Conservation (phyloP, 2,797 vertebrate species). For the Myotis myotis region DNA sequence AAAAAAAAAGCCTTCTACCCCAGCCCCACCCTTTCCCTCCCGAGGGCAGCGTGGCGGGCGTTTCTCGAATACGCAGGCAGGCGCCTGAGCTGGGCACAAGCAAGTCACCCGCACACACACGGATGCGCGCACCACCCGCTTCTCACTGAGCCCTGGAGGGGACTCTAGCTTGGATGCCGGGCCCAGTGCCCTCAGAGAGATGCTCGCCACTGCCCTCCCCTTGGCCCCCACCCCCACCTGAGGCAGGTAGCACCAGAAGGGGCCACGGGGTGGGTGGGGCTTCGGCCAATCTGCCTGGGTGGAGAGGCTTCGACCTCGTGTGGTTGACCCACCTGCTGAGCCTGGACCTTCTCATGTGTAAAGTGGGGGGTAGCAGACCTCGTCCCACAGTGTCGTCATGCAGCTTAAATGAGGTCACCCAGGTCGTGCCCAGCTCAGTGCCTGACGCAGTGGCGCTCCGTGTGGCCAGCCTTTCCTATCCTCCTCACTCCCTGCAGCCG, state of each 20-base stretch:
- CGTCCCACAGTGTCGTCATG: neutral
- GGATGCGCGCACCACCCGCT: accelerated
- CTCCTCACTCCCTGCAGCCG: neutral
- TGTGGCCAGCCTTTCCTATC: neutral
- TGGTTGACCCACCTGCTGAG: accelerated
- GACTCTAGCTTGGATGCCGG: neutral
- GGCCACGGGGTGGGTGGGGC: neutral
- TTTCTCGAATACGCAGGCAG: accelerated
- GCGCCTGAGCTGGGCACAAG: accelerated
- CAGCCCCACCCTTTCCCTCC: accelerated
- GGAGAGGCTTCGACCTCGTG: too few species aligned
- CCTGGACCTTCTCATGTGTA: neutral
- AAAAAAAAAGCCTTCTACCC: neutral
- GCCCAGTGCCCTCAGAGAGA: neutral
- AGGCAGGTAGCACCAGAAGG: too few species aligned
- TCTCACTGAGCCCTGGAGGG: neutral
- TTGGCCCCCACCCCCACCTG: accelerated
- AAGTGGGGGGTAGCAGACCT: neutral
- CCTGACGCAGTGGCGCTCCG: neutral
- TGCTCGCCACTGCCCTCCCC: too few species aligned
- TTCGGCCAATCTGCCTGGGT: too few species aligned
- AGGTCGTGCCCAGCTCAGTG: neutral
- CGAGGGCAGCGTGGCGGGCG: accelerated
- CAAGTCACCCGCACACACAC: accelerated
- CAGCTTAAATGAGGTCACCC: neutral